Conservation (phyloP, 2,113 vertebrate genomes). For the Coptodon rendalli region DNA sequence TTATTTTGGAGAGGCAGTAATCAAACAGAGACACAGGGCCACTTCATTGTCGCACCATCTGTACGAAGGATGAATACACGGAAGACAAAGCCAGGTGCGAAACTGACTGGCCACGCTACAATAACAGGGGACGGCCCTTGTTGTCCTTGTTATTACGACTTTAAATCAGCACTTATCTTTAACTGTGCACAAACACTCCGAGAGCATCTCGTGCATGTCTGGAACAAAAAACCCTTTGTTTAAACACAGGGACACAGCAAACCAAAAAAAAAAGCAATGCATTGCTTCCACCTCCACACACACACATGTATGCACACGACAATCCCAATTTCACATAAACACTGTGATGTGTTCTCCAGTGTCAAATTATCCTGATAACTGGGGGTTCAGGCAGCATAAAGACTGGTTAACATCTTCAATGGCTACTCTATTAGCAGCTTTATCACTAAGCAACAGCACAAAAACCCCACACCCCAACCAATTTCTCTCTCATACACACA, state of each 20-base stretch:
- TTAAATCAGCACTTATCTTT: conserved; percentile 21
- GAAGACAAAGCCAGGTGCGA: conserved; percentile 33
- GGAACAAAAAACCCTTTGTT: neutral
- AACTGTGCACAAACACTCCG: neutral
- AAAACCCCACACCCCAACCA: neutral
- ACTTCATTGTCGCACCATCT: neutral
- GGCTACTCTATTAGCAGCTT: conserved; percentile 47
- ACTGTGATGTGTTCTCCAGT: neutral
- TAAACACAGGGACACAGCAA: neutral
- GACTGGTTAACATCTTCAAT: conserved; percentile 49
- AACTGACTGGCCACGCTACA: conserved; percentile 17
- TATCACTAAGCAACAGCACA: conserved; percentile 53
- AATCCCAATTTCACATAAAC: neutral
- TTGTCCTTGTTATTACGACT: conserved; percentile 16
- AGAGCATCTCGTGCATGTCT: conserved; percentile 2
- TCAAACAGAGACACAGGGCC: neutral
- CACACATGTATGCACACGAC: neutral
- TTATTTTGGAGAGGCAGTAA: neutral
- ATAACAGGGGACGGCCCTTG: conserved; percentile 14
- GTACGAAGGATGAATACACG: conserved; percentile 7
- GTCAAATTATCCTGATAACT: conserved; percentile 49
- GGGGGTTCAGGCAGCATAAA: conserved; percentile 29
- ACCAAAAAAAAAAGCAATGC: neutral
- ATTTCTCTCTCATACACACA: neutral
- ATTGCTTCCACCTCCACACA: neutral